These are phyloP conservation scores for Leucophenga maculata DNA, from an alignment of 2,888 invertebrate species.

Conservation along the genomic window DNA sequence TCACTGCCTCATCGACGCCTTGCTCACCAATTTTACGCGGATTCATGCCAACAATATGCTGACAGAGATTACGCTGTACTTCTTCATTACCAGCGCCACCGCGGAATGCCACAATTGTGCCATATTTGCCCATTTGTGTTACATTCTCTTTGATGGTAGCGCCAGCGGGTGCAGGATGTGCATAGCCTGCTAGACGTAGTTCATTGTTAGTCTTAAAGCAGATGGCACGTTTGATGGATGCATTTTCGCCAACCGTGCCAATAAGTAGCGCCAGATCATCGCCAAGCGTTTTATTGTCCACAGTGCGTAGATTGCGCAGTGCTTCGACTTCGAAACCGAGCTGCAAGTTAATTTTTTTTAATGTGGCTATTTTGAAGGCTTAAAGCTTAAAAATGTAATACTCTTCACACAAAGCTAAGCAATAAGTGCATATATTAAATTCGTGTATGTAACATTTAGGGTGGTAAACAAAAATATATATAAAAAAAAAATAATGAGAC, in stretches of 20 bases:
- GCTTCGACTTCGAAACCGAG: slow-evolving; percentile 78
- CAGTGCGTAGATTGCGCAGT: slow-evolving; percentile 76
- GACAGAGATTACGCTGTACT: slow-evolving; percentile 84
- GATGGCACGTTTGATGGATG: slow-evolving; percentile 83
- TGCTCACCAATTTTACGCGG: slow-evolving; percentile 82
- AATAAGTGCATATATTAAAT: too few relatives aligned
- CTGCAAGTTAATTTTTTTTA: slow-evolving; percentile 35
- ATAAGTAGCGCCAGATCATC: slow-evolving; percentile 90
- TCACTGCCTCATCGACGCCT: slow-evolving; percentile 76
- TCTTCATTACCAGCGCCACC: slow-evolving; percentile 72
- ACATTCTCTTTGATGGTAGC: slow-evolving; percentile 65
- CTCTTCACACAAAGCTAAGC: neutral
- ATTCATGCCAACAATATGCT: slow-evolving; percentile 93
- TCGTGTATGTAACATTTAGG: neutral
- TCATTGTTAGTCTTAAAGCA: slow-evolving; percentile 79
- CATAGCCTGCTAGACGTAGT: slow-evolving; percentile 77
- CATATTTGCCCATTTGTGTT: slow-evolving; percentile 86
- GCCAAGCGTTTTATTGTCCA: slow-evolving; percentile 81
- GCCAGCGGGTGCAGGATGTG: slow-evolving; percentile 81
- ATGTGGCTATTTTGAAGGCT: neutral
- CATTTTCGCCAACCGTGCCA: slow-evolving; percentile 93
- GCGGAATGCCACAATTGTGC: slow-evolving; percentile 84
- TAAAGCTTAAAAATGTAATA: neutral
- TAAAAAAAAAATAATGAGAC: too few relatives aligned
- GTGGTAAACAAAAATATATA: neutral